phyloP scores from a whole-genome alignment of 2,113 vertebrate genomes.

The Aspiorhynchus laticeps region DNA sequence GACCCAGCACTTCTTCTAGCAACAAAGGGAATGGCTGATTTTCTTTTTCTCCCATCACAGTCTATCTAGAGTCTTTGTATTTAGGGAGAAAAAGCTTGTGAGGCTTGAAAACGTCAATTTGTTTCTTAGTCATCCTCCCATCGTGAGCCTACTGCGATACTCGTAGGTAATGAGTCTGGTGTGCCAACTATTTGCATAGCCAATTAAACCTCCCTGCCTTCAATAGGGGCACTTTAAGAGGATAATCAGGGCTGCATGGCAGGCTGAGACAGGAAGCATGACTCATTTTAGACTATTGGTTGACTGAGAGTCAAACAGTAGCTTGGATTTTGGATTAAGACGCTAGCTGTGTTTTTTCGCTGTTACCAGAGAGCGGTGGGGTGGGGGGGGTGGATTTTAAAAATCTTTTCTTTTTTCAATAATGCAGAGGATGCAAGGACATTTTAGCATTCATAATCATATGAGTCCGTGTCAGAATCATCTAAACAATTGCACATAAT shows the following conservation, averaged over 20 bases:
- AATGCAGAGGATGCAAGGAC: not conserved
- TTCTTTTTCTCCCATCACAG: slow-evolving; percentile 21
- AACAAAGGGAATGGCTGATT: slow-evolving; percentile 41
- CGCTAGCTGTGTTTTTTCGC: not conserved
- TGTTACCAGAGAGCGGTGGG: too few relatives aligned
- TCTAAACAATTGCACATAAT: not conserved
- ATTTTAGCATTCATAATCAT: slow-evolving; percentile 1
- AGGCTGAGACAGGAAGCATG: slow-evolving; percentile 29
- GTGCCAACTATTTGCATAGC: slow-evolving; percentile 57
- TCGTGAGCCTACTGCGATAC: slow-evolving; percentile 29
- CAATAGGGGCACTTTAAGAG: slow-evolving; percentile 52
- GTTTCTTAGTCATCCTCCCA: slow-evolving; percentile 27
- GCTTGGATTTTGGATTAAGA: slow-evolving; percentile 20
- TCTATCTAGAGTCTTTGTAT: slow-evolving; percentile 25
- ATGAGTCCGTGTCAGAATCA: not conserved
- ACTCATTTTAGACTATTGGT: slow-evolving; percentile 2
- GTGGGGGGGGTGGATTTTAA: not conserved
- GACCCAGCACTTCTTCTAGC: slow-evolving; percentile 33
- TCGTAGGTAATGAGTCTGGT: slow-evolving; percentile 58
- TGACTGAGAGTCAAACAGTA: not conserved
- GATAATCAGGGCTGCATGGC: slow-evolving; percentile 42
- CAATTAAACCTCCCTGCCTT: slow-evolving; percentile 64
- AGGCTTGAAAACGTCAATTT: slow-evolving; percentile 19
- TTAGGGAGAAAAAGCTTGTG: not conserved
- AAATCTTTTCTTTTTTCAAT: not conserved